Percentiles rank a stretch among this genome's conserved stretches.
These are phyloP conservation scores for Andrena fulva DNA, from an alignment of 2,888 invertebrate species.

Conservation along the genomic window DNA sequence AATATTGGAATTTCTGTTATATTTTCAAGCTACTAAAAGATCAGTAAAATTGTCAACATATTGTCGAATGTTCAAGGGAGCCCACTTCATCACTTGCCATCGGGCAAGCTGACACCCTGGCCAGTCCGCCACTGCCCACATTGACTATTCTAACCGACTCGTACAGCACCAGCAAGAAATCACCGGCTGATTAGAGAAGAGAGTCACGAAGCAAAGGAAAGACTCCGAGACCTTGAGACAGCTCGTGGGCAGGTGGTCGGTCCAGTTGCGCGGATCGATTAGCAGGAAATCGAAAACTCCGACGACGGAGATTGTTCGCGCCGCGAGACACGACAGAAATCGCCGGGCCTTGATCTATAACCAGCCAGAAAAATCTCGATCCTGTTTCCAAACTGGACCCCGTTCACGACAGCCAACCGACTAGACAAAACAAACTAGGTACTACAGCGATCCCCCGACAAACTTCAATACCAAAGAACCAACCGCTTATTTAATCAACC, in stretches of 20 bases:
- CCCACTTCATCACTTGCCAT: too few species aligned
- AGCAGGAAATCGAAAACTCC: slow-evolving; percentile 14
- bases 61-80: too few species aligned
- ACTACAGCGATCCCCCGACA: too few species aligned
- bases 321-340: background rate
- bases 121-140: background rate
- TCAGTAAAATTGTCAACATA: too few species aligned
- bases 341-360: too few species aligned
- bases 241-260: slow-evolving; percentile 19
- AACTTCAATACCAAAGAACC: too few species aligned
- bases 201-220: background rate
- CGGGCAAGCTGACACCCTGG: too few species aligned
- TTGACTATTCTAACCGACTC: background rate
- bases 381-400: background rate
- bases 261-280: slow-evolving; percentile 7
- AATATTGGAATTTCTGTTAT: too few species aligned
- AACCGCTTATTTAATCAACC: too few species aligned
- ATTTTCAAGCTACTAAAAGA: too few species aligned
- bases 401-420: too few species aligned
- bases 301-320: background rate
- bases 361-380: background rate
- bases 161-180: background rate
- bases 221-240: slow-evolving; percentile 27
- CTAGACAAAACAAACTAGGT: too few species aligned
- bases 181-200: slow-evolving; percentile 2